These are phyloP conservation scores for Aphelinus certus DNA, from an alignment of 1,140 invertebrate genomes.

Conservation along the genomic window DNA sequence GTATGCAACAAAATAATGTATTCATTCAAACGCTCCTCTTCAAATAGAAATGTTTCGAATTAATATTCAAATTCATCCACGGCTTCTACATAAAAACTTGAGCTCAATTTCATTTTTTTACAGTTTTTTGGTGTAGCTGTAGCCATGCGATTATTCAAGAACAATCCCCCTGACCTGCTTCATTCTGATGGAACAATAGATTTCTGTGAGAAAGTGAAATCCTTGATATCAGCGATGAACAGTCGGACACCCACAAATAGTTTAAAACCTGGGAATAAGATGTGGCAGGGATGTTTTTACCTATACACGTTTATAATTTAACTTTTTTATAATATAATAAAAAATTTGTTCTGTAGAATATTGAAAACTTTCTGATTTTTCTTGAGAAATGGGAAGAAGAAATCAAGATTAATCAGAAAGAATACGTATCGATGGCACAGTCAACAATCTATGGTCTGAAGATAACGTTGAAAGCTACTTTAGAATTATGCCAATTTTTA, in stretches of 20 bases:
- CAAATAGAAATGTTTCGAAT: too few relatives aligned
- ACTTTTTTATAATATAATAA: not conserved
- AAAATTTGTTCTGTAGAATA: not conserved
- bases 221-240: constrained; percentile 38
- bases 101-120: not conserved
- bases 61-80: too few relatives aligned
- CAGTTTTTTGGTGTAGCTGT: constrained; percentile 34
- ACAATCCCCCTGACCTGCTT: constrained; percentile 19
- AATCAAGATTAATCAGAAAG: not conserved
- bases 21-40: too few relatives aligned
- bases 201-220: constrained; percentile 33
- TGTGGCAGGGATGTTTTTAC: too few relatives aligned
- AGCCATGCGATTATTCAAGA: constrained; percentile 23
- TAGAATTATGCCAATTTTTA: not conserved
- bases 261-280: too few relatives aligned
- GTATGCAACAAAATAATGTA: too few relatives aligned
- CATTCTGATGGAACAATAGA: constrained; percentile 25
- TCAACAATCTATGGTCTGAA: not conserved
- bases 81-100: too few relatives aligned
- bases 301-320: too few relatives aligned
- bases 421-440: not conserved
- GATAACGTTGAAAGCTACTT: not conserved
- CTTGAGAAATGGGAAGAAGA: not conserved
- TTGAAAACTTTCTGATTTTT: constrained; percentile 1
- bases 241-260: constrained; percentile 16